Evolutionary conservation across 2,797 vertebrate species (phyloP), one percentile per base, ranked within the genome.

Genomic region (Lepilemur ruficaudatus): DNA sequence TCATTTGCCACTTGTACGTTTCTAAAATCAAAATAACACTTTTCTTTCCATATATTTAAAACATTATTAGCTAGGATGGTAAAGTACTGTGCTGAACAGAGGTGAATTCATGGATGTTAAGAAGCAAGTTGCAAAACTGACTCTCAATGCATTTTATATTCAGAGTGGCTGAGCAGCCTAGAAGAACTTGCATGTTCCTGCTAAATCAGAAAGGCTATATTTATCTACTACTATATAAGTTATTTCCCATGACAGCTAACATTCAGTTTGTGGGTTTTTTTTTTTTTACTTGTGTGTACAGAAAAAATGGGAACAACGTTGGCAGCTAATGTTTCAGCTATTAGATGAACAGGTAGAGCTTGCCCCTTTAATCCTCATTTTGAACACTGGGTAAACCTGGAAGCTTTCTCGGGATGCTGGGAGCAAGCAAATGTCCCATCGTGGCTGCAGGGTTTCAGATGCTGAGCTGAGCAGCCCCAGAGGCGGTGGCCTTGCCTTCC

Each of bases 331-430:
- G 81, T 92, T 87, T 92, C 96, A 97, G 90, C 90, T 96, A 63
- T 95, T 96, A 43, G 48, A 73, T 15, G n/a, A 88, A 95, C 92
- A 96, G 88, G 87, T 96, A 93, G 69, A 59, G 35, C 88, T 94
- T 78, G 38, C n/a, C 7, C 65, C 79, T 59, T 94, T 93, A 73
- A 70, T 90, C 65, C 83, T 91, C 7, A 4, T 67, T 91, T 72
- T 63, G 59, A 93, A 93, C 88, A 79, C 79, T 88, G 81, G 25
- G 46, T 84, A 81, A 61, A 67, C 85, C 72, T 48, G 72, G 20
- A 20, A 94, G 50, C n/a, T 91, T 90, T 82, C 41, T 69, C 89
- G 69, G 86, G 94, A 96, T 52, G 88, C 83, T 30, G 43, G 67
- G 65, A 89, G 84, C 0, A 18, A 87, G 32, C 76, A 96, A 85